Evolutionary conservation across 2,888 invertebrate species (phyloP).

Genomic region (Papilio protenor): DNA sequence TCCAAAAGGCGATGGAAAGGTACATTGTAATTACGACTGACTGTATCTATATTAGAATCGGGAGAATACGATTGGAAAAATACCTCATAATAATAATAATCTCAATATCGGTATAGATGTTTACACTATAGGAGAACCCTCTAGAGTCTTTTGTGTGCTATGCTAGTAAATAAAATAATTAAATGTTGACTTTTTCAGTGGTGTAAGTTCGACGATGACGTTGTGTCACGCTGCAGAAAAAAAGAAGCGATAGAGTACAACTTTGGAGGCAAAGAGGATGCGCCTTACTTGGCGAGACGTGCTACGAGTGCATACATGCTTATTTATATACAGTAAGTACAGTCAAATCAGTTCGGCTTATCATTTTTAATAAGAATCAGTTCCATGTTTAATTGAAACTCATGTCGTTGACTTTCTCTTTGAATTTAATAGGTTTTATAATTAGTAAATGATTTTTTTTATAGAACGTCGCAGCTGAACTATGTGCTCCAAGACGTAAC

Average conservation of each 20-base stretch:
- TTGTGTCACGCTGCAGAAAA: slow-evolving; percentile 97
- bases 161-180: no score
- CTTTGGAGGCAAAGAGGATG: slow-evolving; percentile 97
- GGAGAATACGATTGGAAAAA: no score
- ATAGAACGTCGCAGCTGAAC: slow-evolving; percentile 91
- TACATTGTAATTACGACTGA: slow-evolving; percentile 60
- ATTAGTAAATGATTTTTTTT: slow-evolving; percentile 16
- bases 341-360: not conserved
- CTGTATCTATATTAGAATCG: no score
- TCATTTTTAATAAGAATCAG: not conserved
- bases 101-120: not conserved
- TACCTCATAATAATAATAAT: no score
- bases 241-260: slow-evolving; percentile 98
- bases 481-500: slow-evolving; percentile 95
- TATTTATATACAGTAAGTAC: slow-evolving; percentile 92
- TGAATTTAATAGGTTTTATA: not conserved
- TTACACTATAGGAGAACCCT: not conserved
- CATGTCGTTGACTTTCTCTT: not conserved
- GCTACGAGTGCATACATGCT: slow-evolving; percentile 99
- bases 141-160: no score
- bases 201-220: slow-evolving; percentile 99
- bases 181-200: slow-evolving; percentile 87
- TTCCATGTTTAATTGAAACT: not conserved
- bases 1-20: slow-evolving; percentile 96
- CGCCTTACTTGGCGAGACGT: slow-evolving; percentile 94